These are phyloP conservation scores for Syngnathoides biaculeatus DNA, from an alignment of 2,113 vertebrate species.

Conservation along the genomic window DNA sequence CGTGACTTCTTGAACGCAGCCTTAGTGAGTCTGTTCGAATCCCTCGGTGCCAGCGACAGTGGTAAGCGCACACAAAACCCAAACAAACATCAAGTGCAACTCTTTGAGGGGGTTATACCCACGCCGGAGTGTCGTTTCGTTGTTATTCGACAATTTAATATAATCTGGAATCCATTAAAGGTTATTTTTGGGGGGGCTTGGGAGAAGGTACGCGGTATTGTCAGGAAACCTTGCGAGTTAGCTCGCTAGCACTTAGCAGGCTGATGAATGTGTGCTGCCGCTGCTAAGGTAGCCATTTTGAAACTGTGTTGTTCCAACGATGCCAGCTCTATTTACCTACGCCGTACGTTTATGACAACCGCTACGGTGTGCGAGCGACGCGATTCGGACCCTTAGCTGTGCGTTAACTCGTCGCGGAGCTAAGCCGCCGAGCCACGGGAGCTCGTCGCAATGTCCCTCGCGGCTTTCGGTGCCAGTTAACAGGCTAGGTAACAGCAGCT, in stretches of 20 bases:
- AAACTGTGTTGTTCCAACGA: conserved; percentile 73
- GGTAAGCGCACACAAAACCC: conserved; percentile 67
- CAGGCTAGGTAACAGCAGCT: conserved; percentile 45
- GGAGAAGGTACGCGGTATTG: conserved; percentile 30
- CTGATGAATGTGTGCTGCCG: conserved; percentile 70
- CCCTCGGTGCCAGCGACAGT: conserved; percentile 57
- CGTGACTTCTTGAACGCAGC: conserved; percentile 46
- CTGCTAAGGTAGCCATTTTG: conserved; percentile 78
- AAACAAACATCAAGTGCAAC: conserved; percentile 64
- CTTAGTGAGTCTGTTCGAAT: conserved; percentile 50
- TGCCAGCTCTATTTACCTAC: conserved; percentile 69
- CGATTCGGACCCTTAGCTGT: not conserved
- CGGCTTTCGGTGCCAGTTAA: conserved; percentile 18
- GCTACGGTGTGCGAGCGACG: not conserved
- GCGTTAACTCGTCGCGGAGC: not conserved
- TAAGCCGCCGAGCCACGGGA: not conserved
- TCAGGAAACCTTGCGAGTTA: conserved; percentile 59
- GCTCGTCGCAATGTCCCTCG: not conserved
- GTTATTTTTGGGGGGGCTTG: not conserved
- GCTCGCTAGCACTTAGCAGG: conserved; percentile 60
- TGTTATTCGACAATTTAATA: not conserved
- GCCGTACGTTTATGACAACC: conserved; percentile 42
- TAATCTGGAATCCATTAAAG: not conserved
- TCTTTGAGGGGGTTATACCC: conserved; percentile 11
- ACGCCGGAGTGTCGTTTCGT: not conserved